Percentiles rank a stretch among this genome's conserved stretches.
These are phyloP conservation scores for Sarcoramphus papa DNA, from an alignment of 2,797 vertebrate genomes.

Conservation along the genomic window DNA sequence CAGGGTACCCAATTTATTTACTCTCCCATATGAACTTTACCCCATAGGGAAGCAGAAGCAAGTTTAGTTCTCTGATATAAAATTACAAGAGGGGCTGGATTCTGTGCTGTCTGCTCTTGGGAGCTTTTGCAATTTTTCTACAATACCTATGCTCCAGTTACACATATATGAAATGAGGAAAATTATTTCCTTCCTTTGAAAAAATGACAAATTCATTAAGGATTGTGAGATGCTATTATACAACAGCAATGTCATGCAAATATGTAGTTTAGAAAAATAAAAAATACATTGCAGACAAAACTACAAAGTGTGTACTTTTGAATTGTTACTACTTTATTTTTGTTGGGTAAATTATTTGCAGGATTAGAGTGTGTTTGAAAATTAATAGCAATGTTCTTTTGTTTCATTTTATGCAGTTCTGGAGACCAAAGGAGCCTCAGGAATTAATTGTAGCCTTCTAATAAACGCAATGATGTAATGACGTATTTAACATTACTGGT, in stretches of 20 bases:
- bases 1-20: neutral
- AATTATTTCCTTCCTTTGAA: neutral
- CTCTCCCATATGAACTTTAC: neutral
- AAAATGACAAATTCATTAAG: neutral
- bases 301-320: neutral
- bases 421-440: conserved; percentile 62
- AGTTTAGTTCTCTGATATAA: neutral
- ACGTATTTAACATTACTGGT: conserved; percentile 73
- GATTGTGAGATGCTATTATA: neutral
- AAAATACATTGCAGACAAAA: neutral
- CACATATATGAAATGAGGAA: neutral
- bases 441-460: conserved; percentile 81
- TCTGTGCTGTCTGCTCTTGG: neutral
- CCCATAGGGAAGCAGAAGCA: neutral
- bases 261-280: neutral
- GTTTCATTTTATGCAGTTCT: conserved; percentile 66
- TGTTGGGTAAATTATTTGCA: neutral
- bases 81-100: neutral
- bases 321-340: neutral
- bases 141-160: neutral
- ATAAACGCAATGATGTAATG: conserved; percentile 79
- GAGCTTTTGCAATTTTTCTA: neutral
- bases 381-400: conserved; percentile 67
- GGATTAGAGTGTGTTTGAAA: conserved; percentile 47
- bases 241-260: neutral